Conservation (phyloP, 2,888 invertebrate species). For the Odontomyia ornata region DNA sequence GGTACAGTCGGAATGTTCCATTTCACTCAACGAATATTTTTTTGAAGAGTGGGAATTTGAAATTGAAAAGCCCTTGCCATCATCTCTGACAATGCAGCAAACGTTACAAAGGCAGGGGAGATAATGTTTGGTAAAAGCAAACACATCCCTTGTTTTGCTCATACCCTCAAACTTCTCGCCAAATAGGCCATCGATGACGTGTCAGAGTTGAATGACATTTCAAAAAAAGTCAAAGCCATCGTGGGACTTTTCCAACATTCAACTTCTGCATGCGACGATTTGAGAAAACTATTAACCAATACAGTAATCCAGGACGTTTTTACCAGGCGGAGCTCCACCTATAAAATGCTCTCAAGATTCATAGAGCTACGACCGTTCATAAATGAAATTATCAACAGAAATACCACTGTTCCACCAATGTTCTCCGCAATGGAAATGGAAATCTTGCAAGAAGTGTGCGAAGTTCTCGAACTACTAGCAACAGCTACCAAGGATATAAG, state of each 20-base stretch:
- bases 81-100: too few species aligned
- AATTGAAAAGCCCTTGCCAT: constrained; percentile 32
- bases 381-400: constrained; percentile 29
- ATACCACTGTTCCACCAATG: constrained; percentile 33
- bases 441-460: too few species aligned
- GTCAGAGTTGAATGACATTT: constrained; percentile 10
- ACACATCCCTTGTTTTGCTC: too few species aligned
- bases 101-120: constrained; percentile 24
- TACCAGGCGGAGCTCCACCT: not conserved
- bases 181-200: constrained; percentile 12
- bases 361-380: constrained; percentile 30
- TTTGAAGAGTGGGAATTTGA: too few species aligned
- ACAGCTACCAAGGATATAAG: too few species aligned
- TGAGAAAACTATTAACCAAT: constrained; percentile 10
- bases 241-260: constrained; percentile 11
- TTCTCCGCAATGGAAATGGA: too few species aligned
- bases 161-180: constrained; percentile 18
- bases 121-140: too few species aligned
- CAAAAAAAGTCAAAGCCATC: too few species aligned
- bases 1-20: too few species aligned
- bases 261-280: not conserved
- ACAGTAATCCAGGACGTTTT: constrained; percentile 13
- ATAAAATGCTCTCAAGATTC: constrained; percentile 19
- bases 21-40: too few species aligned
- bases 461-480: too few species aligned